These are phyloP conservation scores for Lanius ludovicianus DNA, from an alignment of 2,113 vertebrate species.

Conservation along the genomic window DNA sequence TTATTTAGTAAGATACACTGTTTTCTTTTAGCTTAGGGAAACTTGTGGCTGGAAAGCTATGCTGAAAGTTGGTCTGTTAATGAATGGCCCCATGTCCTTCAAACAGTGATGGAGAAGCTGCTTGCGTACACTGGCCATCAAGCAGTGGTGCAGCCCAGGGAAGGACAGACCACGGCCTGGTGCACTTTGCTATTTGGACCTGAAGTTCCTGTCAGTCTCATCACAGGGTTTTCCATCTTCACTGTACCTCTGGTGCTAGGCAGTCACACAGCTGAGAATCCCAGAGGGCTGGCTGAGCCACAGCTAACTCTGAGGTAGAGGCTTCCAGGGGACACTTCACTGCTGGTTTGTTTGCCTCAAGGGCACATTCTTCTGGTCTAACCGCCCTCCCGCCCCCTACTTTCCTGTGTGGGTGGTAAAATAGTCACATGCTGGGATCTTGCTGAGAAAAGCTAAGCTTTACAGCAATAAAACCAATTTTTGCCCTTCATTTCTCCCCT, in stretches of 20 bases:
- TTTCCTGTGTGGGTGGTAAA: background rate
- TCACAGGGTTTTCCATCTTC: background rate
- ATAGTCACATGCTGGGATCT: background rate
- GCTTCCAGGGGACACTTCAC: background rate
- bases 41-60: slow-evolving; percentile 50
- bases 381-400: background rate
- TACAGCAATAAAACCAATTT: background rate
- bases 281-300: background rate
- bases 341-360: background rate
- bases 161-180: background rate
- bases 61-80: background rate
- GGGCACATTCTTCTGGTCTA: background rate
- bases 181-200: background rate
- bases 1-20: slow-evolving; percentile 60
- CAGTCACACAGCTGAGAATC: background rate
- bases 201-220: background rate
- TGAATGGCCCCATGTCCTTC: background rate
- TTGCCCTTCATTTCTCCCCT: background rate
- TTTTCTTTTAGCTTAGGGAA: slow-evolving; percentile 50
- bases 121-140: background rate
- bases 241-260: background rate
- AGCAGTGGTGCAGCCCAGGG: background rate
- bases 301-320: background rate
- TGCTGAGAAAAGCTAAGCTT: background rate
- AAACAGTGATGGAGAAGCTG: background rate